Conservation (phyloP, 2,888 invertebrate species). For the Eilema griseolum region DNA sequence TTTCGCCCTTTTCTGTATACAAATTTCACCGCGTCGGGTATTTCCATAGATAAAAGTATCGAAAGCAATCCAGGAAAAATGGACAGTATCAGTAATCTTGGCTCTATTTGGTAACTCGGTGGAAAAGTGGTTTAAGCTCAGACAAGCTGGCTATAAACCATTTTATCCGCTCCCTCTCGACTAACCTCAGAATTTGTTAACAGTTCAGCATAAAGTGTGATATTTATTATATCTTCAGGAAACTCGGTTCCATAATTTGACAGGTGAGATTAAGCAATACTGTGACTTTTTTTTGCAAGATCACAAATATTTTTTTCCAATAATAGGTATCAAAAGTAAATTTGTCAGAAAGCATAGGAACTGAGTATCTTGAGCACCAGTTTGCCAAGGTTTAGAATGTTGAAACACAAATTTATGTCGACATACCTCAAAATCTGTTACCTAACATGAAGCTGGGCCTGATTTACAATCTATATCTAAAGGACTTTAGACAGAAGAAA, state of each 20-base stretch:
- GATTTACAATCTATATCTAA: background rate
- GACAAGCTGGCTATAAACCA: slow-evolving; percentile 30
- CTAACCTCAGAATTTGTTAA: slow-evolving; percentile 32
- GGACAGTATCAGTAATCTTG: slow-evolving; percentile 29
- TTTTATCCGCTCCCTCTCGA: slow-evolving; percentile 26
- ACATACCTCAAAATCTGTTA: no score
- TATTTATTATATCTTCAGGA: slow-evolving; percentile 29
- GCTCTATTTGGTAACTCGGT: slow-evolving; percentile 23
- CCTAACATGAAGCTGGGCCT: background rate
- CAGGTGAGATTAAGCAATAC: slow-evolving; percentile 29
- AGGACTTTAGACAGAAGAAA: background rate
- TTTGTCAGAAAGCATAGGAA: no score
- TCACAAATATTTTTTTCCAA: background rate
- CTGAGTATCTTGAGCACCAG: background rate
- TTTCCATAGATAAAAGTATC: slow-evolving; percentile 34
- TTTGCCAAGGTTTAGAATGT: background rate
- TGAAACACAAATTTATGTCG: background rate
- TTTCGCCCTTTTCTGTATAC: slow-evolving; percentile 3
- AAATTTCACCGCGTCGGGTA: slow-evolving; percentile 17
- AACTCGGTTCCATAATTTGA: slow-evolving; percentile 35
- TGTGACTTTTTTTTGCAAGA: background rate
- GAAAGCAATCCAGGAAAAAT: slow-evolving; percentile 29
- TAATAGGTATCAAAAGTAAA: background rate
- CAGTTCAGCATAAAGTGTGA: slow-evolving; percentile 20
- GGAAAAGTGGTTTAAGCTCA: slow-evolving; percentile 20